Evolutionary conservation across 2,113 vertebrate genomes (phyloP), one percentile per base, ranked within the genome.

Genomic region (Formicarius rufipectus): DNA sequence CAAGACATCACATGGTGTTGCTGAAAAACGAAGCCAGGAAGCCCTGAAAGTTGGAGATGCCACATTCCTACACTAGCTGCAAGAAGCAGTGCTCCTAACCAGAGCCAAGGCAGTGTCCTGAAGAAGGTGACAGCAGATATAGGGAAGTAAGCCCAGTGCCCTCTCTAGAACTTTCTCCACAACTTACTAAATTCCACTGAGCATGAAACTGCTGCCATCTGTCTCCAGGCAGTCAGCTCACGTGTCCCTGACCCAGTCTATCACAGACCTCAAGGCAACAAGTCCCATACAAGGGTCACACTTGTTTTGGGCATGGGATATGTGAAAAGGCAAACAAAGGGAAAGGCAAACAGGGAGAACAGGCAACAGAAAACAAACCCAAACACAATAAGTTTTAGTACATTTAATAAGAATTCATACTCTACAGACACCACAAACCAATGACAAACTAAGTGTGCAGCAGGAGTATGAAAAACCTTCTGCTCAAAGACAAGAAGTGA

Each of bases 351-450:
- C 62, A 52, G 15, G 33, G 14, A 67, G 39, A 58, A 44, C 14
- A 53, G 19, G 37, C 44, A 49, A 63, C 13, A 45, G n/a, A 69
- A 88, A 77, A 93, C 52, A 69, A 92, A 93, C 33, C 14, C 44
- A 91, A 89, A 52, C 21, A 19, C 18, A 4, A 55, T 79, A 50
- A 19, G 12, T 68, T 84, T 80, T 63, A 58, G 18, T 49, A 49
- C 2, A 14, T 97, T 97, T 96, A 95, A 97, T 96, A 50, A 52
- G 44, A 85, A 14, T 77, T 84, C 0, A 4, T 28, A 37, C 89
- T 24, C 52, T 56, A 80, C 39, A 60, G 64, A 75, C 0, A 1
- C 28, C 80, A 60, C 19, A 67, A 87, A 35, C 11, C 47, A 82
- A 52, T 0, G 3, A 23, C 53, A 42, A 84, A 55, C 5, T 30